A percentile compares a stretch with the other conserved stretches of the same genome.
These are phyloP conservation scores for Eupelmus urozonus DNA, from an alignment of 2,888 invertebrate genomes.

Conservation along the genomic window DNA sequence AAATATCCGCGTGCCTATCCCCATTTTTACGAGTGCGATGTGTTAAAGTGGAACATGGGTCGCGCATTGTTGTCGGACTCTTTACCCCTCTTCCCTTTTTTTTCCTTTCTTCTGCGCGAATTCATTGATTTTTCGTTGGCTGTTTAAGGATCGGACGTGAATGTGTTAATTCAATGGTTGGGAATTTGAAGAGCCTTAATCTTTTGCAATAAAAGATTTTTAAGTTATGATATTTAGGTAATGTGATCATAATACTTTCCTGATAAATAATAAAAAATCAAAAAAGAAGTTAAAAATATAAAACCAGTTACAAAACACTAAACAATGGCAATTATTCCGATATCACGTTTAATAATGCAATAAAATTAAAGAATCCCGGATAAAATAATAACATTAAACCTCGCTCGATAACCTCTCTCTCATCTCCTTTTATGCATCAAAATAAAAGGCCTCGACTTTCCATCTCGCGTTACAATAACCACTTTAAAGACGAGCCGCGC, in stretches of 20 bases:
- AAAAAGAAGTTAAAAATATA: neutral
- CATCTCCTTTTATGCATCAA: neutral
- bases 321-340: no score
- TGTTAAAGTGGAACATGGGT: conserved; percentile 37
- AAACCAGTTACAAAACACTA: no score
- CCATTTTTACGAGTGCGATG: conserved; percentile 21
- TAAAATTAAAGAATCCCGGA: no score
- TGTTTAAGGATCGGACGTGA: neutral
- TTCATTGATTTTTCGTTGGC: conserved; percentile 1
- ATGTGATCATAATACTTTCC: neutral
- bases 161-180: conserved; percentile 20
- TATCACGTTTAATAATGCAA: no score
- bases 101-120: neutral
- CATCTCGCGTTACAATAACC: conserved; percentile 18
- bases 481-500: neutral
- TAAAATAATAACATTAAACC: no score
- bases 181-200: no score
- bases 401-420: no score
- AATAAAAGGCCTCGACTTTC: conserved; percentile 2
- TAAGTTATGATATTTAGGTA: no score
- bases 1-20: conserved; percentile 14
- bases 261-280: neutral
- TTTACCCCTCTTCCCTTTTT: neutral
- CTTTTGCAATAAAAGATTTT: no score
- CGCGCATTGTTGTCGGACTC: conserved; percentile 26